Conservation (phyloP, 2,888 invertebrate genomes). For the Tethea ocularis region DNA sequence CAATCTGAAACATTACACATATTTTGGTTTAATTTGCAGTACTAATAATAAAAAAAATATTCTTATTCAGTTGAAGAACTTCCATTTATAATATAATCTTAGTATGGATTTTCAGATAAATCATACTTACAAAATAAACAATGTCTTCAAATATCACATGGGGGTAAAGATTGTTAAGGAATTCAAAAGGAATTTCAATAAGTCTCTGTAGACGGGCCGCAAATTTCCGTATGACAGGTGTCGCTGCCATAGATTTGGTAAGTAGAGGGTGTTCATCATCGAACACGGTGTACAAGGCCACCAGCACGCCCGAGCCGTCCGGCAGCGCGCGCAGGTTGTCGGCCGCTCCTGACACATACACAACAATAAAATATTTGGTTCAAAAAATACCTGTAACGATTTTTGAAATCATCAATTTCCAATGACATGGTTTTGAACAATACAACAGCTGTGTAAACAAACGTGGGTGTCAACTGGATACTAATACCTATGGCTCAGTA, state of each 20-base stretch:
- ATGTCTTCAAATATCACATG: constrained; percentile 85
- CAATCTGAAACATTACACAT: constrained; percentile 80
- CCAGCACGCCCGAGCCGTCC: constrained; percentile 87
- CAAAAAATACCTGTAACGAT: neutral
- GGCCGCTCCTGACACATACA: constrained; percentile 75
- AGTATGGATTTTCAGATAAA: neutral
- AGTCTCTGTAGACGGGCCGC: constrained; percentile 83
- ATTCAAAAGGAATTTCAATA: constrained; percentile 85
- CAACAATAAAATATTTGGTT: neutral
- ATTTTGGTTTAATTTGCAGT: neutral
- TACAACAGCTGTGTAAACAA: constrained; percentile 45
- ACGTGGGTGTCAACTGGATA: constrained; percentile 9
- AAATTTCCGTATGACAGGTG: constrained; percentile 87
- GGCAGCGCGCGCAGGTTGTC: constrained; percentile 85
- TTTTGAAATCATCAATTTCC: neutral
- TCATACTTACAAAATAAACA: constrained; percentile 82
- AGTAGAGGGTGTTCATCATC: constrained; percentile 85
- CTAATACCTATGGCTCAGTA: neutral
- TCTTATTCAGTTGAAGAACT: too few species aligned
- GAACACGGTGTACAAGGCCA: constrained; percentile 81
- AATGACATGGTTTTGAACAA: constrained; percentile 12
- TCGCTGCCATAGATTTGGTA: constrained; percentile 80
- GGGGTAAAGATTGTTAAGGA: constrained; percentile 86
- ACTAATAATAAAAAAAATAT: too few species aligned
- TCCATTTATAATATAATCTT: neutral